Evolutionary conservation across 2,888 invertebrate genomes (phyloP), one percentile per base, ranked within the genome.

Genomic region (Pollenia amentaria): DNA sequence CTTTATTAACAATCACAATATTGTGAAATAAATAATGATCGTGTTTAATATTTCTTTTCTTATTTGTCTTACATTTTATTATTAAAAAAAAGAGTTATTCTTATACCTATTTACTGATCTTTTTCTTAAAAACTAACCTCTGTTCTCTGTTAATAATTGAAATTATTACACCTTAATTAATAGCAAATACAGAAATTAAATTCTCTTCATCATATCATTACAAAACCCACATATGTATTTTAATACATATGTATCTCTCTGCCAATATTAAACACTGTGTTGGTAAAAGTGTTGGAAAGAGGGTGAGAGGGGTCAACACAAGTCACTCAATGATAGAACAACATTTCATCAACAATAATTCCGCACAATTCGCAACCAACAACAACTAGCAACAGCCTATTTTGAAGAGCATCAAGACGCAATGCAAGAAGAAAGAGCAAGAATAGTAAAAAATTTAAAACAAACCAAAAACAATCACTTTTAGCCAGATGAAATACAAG

Each of bases 11-110:
- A 60, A 79, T 84, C 84, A 79, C 73, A 62, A 79, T 75, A 75
- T 84, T 79, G 78, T 79, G 78, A 84, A 84, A 84, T 79, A 84
- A 84, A 84, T 79, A 55, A 67, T 53, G 53, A 73, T 77, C 40
- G 77, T 76, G 42, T 64, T 80, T 76, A 55, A 21, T 51, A 40
- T 62, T 12, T 38, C 14, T 55, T 48, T 55, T 29, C n/a, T 51
- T 65, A 55, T n/a, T 55, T 48, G 46, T 48, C 18, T 69, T 38
- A 62, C 6, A 29, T 29, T 29, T 29, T 29, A 29, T 0, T 0
- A 29, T 29, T 29, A 29, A 6, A 6, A 29, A 29, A 29, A 4
- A 29, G 4, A 29, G 29, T 29, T 29, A 55, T 57, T 80, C 60
- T 55, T 65, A 44, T 29, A 29, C 29, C 29, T 29, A 29, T 38